Percentiles rank a stretch among this genome's conserved stretches.
Conservation (phyloP, 2,797 vertebrate genomes). For the Protosalanx chinensis region DNA sequence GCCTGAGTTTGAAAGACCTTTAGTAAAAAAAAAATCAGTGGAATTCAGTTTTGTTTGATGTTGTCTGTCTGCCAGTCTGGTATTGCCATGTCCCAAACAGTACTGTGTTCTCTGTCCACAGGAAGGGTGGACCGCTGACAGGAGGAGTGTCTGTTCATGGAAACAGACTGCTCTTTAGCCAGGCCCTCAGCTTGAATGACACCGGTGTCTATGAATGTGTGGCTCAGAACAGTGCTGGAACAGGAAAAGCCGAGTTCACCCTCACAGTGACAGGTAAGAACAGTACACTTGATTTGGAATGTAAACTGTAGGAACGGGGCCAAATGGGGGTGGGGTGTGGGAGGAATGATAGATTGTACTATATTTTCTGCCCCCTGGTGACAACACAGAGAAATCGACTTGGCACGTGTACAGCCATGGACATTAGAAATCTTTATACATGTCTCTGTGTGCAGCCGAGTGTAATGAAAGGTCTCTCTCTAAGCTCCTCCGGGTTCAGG, state of each 20-base stretch:
- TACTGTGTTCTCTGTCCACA: constrained; percentile 25
- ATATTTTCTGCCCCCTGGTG: constrained; percentile 56
- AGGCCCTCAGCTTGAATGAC: constrained; percentile 60
- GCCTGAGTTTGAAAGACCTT: background rate
- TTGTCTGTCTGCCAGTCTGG: background rate
- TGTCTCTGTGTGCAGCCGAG: background rate
- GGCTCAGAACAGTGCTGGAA: constrained; percentile 58
- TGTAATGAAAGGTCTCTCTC: background rate
- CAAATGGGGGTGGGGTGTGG: background rate
- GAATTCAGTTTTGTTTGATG: background rate
- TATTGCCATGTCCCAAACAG: background rate
- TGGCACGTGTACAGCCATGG: background rate
- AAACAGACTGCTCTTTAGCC: constrained; percentile 59
- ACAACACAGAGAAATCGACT: background rate
- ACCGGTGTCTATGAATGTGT: constrained; percentile 65
- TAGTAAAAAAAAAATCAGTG: too few relatives aligned
- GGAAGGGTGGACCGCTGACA: constrained; percentile 61
- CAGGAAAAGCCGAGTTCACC: constrained; percentile 36
- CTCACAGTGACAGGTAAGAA: constrained; percentile 49
- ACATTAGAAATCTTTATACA: too few relatives aligned
- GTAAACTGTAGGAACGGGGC: background rate
- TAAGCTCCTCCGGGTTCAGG: constrained; percentile 20
- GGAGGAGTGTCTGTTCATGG: constrained; percentile 36
- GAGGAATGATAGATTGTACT: constrained; percentile 1
- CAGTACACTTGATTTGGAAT: background rate